Base-by-base conservation (phyloP, 30 jellyfish, hydroid and myxozoan genomes). In the Pseudorhiza aurosa region DNA sequence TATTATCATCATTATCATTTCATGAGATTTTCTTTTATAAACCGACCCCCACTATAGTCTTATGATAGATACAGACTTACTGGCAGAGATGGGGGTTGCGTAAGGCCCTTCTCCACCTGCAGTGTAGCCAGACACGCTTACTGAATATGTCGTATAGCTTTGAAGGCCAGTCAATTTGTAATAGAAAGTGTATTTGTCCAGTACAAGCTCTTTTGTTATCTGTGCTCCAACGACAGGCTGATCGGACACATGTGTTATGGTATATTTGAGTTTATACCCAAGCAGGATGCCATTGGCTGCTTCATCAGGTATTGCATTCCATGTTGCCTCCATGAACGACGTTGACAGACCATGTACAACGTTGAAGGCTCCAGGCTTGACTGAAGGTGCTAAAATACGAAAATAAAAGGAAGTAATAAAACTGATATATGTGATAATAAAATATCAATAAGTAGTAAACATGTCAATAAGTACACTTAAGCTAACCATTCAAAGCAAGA, bases 21-120 rank as follows among this genome's bases (percentile, higher is more conserved):
- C n/a, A n/a, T n/a, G n/a, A n/a, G n/a, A n/a, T n/a, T n/a, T n/a
- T n/a, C n/a, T n/a, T n/a, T n/a, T n/a, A n/a, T n/a, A n/a, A n/a
- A n/a, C n/a, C n/a, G n/a, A n/a, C n/a, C n/a, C n/a, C n/a, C n/a
- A n/a, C n/a, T n/a, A n/a, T n/a, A n/a, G n/a, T n/a, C n/a, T n/a
- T n/a, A n/a, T n/a, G n/a, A n/a, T n/a, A n/a, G n/a, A n/a, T n/a
- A n/a, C n/a, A n/a, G n/a, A 84, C 82, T n/a, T 75, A 86, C 96
- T 49, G 64, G 87, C 91, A 53, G 31, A 25, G 33, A 76, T 58
- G 0, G 91, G 49, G 2, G 71, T 35, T 19, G 87, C 65, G 58
- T 27, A 36, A 1, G 91, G 91, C n/a, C 96, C 91, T 32, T 64
- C 72, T 8, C 96, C 96, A 31, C 77, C 83, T 2, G 31, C 51